Conservation (phyloP, 2,888 invertebrate species). For the Callyntrura guangdongensis region DNA sequence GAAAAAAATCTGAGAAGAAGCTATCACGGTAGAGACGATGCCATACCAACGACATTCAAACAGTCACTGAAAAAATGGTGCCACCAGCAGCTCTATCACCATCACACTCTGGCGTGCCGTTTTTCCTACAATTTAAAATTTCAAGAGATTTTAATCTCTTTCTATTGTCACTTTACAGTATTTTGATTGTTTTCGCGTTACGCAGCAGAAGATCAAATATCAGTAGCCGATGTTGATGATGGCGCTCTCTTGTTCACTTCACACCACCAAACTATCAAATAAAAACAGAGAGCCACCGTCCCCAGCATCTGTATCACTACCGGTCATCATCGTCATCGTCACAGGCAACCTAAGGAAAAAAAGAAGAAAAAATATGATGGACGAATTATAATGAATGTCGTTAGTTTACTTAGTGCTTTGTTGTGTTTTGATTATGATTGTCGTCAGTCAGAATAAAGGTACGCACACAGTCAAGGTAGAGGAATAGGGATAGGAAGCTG, state of each 20-base stretch:
- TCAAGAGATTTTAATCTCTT: slow-evolving; percentile 42
- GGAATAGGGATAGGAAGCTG: background rate
- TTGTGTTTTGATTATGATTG: slow-evolving; percentile 37
- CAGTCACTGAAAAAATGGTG: slow-evolving; percentile 49
- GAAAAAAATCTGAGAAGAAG: background rate
- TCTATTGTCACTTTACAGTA: slow-evolving; percentile 29
- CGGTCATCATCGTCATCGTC: slow-evolving; percentile 9
- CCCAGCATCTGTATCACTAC: background rate
- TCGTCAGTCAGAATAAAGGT: background rate
- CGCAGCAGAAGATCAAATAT: slow-evolving; percentile 48
- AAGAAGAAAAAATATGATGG: background rate
- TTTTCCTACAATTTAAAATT: slow-evolving; percentile 28
- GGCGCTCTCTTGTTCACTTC: slow-evolving; percentile 41
- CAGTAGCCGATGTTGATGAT: background rate
- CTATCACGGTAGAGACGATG: background rate
- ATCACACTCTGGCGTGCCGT: background rate
- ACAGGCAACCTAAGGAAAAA: background rate
- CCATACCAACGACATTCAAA: slow-evolving; percentile 40
- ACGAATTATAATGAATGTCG: slow-evolving; percentile 2
- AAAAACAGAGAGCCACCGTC: slow-evolving; percentile 7
- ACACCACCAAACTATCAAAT: slow-evolving; percentile 45
- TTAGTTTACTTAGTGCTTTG: slow-evolving; percentile 27
- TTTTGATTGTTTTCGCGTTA: slow-evolving; percentile 54
- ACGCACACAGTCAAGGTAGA: background rate
- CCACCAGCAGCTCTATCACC: slow-evolving; percentile 8